Evolutionary conservation across 2,797 vertebrate genomes (phyloP).

Genomic region (Mastacembelus armatus): DNA sequence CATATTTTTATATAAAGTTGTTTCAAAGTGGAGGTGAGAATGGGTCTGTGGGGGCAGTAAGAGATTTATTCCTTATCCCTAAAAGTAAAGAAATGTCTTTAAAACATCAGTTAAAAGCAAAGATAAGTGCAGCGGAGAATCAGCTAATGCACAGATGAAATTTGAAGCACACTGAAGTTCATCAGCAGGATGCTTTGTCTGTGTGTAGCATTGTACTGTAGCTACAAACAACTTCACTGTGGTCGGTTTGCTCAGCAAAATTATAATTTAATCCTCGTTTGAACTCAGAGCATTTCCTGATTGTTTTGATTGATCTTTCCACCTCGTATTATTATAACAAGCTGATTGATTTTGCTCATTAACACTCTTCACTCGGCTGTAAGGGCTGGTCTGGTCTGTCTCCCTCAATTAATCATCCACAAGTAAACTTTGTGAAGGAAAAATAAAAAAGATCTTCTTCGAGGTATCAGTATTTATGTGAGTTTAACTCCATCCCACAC

Average conservation of each 20-base stretch:
- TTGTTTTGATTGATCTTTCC: not conserved
- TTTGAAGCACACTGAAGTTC: no score
- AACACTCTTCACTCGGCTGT: not conserved
- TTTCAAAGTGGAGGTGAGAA: no score
- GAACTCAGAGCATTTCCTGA: conserved; percentile 4
- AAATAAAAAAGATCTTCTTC: conserved; percentile 16
- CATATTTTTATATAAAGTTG: no score
- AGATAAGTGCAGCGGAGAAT: no score
- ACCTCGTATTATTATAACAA: not conserved
- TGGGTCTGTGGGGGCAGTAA: no score
- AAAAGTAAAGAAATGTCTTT: no score
- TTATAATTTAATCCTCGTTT: not conserved
- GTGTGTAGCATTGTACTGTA: no score
- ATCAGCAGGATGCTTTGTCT: no score
- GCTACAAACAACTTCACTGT: not conserved
- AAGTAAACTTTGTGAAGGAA: conserved; percentile 7
- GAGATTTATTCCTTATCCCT: no score
- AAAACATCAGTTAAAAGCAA: no score
- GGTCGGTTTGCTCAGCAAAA: not conserved
- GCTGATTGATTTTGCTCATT: not conserved
- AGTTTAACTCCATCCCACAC: conserved; percentile 33
- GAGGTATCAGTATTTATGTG: conserved; percentile 5
- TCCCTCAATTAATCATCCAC: not conserved
- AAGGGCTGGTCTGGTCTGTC: not conserved
- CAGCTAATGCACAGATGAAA: no score